A percentile compares a stretch with the other conserved stretches of the same genome.
phyloP scores from a whole-genome alignment of 1,140 invertebrate genomes.

The Drosophila tropicalis region DNA sequence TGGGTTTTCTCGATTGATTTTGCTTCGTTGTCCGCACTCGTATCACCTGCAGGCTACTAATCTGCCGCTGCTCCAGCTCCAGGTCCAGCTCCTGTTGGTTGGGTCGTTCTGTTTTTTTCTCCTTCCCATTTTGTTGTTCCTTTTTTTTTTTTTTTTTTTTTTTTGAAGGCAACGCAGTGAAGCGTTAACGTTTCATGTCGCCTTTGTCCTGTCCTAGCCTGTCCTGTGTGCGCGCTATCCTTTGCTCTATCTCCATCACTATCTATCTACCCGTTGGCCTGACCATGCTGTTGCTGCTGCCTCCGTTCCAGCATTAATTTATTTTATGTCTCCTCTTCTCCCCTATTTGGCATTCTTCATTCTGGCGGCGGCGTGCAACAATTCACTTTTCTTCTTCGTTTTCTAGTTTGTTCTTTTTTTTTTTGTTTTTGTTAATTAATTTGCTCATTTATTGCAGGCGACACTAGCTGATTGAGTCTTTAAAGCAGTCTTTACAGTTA shows the following conservation, averaged over 20 bases:
- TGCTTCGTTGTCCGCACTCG: slow-evolving; percentile 53
- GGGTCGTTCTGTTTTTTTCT: slow-evolving; percentile 1
- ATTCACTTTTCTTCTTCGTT: slow-evolving; percentile 71
- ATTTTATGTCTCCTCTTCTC: slow-evolving; percentile 54
- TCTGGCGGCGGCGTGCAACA: slow-evolving; percentile 65
- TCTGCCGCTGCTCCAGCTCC: slow-evolving; percentile 39
- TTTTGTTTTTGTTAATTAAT: slow-evolving; percentile 75
- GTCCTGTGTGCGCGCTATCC: background rate
- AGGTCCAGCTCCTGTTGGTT: slow-evolving; percentile 28
- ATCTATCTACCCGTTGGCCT: slow-evolving; percentile 7
- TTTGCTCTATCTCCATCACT: slow-evolving; percentile 10
- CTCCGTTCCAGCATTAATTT: slow-evolving; percentile 64
- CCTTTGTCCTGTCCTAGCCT: slow-evolving; percentile 44
- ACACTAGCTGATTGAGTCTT: slow-evolving; percentile 64
- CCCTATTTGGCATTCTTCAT: slow-evolving; percentile 32
- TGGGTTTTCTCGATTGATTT: slow-evolving; percentile 74
- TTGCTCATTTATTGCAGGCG: slow-evolving; percentile 72
- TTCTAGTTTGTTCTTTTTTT: slow-evolving; percentile 75
- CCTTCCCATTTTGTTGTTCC: background rate
- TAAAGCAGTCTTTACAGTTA: slow-evolving; percentile 46
- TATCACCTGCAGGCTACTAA: slow-evolving; percentile 74
- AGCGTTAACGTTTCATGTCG: slow-evolving; percentile 73
- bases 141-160: background rate
- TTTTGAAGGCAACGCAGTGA: slow-evolving; percentile 60
- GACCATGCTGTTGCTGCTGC: slow-evolving; percentile 7